A percentile compares a stretch with the other conserved stretches of the same genome.
Evolutionary conservation across 2,888 invertebrate genomes (phyloP).

Genomic region (Acanthosepion lycidas): DNA sequence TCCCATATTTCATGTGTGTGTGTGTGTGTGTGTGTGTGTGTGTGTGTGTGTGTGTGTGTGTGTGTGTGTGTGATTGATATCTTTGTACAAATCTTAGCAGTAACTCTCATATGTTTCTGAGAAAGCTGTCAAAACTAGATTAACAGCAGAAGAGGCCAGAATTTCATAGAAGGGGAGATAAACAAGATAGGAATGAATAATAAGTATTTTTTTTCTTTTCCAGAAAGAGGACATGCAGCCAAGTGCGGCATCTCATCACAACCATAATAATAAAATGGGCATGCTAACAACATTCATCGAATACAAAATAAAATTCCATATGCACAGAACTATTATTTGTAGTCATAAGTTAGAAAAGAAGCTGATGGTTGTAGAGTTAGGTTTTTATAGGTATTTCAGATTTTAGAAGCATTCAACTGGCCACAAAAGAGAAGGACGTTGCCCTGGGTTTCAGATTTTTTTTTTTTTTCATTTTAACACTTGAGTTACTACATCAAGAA

Average conservation of each 20-base stretch:
- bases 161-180: background rate
- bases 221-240: background rate
- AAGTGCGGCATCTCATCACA: background rate
- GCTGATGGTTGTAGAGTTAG: background rate
- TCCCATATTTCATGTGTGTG: too few relatives aligned
- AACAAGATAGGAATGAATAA: background rate
- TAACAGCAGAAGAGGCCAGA: too few relatives aligned
- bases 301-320: background rate
- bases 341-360: background rate
- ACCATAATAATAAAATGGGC: background rate
- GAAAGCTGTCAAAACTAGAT: too few relatives aligned
- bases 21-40: too few relatives aligned
- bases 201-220: background rate
- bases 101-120: too few relatives aligned
- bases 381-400: background rate
- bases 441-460: background rate
- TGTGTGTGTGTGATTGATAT: too few relatives aligned
- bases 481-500: too few relatives aligned
- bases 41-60: too few relatives aligned
- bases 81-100: too few relatives aligned
- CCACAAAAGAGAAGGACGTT: background rate
- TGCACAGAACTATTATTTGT: too few relatives aligned
- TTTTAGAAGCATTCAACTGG: background rate
- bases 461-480: background rate
- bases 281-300: background rate